Conservation (phyloP, 2,888 invertebrate species). For the Plutella xylostella region DNA sequence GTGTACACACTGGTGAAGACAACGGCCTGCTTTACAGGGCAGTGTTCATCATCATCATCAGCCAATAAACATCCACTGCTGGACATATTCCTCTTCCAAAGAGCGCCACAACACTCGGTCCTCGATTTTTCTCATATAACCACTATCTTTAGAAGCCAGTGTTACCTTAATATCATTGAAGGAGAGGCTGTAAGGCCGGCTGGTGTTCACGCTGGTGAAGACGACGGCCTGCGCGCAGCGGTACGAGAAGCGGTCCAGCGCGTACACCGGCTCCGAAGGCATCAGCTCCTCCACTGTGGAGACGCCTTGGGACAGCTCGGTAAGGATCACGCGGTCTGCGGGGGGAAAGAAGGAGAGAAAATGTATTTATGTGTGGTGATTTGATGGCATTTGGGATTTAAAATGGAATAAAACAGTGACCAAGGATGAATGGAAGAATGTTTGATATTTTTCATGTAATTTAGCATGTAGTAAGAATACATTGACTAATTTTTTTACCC, state of each 20-base stretch:
- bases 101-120: too few species aligned
- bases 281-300: slow-evolving; percentile 15
- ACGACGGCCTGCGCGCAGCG: slow-evolving; percentile 47
- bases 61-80: slow-evolving; percentile 62
- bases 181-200: slow-evolving; percentile 23
- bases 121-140: too few species aligned
- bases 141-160: too few species aligned
- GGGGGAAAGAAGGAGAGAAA: neutral
- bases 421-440: too few species aligned
- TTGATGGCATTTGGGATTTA: too few species aligned
- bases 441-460: neutral
- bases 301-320: slow-evolving; percentile 1
- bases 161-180: slow-evolving; percentile 55
- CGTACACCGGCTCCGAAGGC: slow-evolving; percentile 33
- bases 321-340: slow-evolving; percentile 7
- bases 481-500: too few species aligned
- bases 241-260: slow-evolving; percentile 59
- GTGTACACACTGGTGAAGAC: slow-evolving; percentile 29
- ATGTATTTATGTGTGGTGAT: too few species aligned
- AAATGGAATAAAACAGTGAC: too few species aligned
- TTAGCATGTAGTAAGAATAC: neutral
- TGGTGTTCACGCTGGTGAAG: slow-evolving; percentile 30
- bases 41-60: too few species aligned
- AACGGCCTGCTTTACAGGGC: slow-evolving; percentile 30
- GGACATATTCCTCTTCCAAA: slow-evolving; percentile 33